These are phyloP conservation scores for Physocephala rufipes DNA, from an alignment of 2,888 invertebrate genomes.

Conservation along the genomic window DNA sequence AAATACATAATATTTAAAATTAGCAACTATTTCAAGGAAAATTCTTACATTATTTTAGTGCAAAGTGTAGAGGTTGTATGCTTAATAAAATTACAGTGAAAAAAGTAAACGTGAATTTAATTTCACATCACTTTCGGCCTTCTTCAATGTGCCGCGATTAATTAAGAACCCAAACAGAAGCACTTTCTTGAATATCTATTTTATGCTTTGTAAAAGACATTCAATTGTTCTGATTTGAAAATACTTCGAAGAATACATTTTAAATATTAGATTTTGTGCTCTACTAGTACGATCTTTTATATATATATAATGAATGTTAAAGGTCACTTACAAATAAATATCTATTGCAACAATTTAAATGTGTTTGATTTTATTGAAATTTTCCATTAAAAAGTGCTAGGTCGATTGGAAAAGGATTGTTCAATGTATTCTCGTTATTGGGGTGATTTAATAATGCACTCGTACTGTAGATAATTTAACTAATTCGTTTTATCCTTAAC, in stretches of 20 bases:
- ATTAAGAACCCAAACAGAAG: neutral
- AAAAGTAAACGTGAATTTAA: slow-evolving; percentile 24
- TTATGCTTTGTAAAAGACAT: neutral
- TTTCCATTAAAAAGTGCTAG: neutral
- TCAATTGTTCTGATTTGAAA: too few species aligned
- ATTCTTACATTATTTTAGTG: slow-evolving; percentile 86
- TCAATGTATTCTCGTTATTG: too few species aligned
- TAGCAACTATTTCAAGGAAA: slow-evolving; percentile 42
- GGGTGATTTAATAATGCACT: too few species aligned
- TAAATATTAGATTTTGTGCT: neutral
- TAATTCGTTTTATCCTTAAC: too few species aligned
- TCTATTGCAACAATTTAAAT: neutral
- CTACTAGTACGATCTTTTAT: too few species aligned
- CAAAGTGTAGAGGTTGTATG: slow-evolving; percentile 90
- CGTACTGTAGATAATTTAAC: too few species aligned
- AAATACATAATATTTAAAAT: slow-evolving; percentile 53
- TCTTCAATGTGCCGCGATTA: neutral
- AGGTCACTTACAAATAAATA: neutral
- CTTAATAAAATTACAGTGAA: slow-evolving; percentile 26
- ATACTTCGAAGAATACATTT: neutral
- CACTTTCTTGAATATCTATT: neutral
- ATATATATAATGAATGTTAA: neutral
- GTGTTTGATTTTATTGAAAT: neutral
- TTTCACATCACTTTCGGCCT: slow-evolving; percentile 3
- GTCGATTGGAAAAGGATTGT: too few species aligned